Base-by-base conservation (phyloP, 2,113 vertebrate species). In the Carollia perspicillata region DNA sequence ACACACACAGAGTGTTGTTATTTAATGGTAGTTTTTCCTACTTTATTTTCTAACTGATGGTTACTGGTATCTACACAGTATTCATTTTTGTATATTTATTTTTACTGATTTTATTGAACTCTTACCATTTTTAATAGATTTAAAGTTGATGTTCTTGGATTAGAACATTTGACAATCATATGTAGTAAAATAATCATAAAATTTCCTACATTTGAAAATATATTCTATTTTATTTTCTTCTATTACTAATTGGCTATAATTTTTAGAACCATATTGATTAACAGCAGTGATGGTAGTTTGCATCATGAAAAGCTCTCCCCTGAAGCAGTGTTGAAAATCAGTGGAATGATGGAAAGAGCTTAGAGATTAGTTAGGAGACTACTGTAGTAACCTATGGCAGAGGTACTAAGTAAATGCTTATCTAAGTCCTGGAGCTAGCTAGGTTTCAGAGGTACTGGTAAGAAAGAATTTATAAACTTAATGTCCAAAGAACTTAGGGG, bases 41-140 rank as follows among this genome's bases (percentile, higher is more conserved):
- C 75, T 80, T 89, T 74, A 91, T 91, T 84, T 80, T 88, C 65
- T 84, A 91, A 63, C 35, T n/a, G 17, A 58, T 72, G 30, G 81
- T 72, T 96, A 69, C 42, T 72, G 17, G 0, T 87, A 89, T 37
- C 66, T 86, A 53, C 35, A 63, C 8, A 14, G 40, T 63, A 69
- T 94, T 86, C n/a, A 69, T 60, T 85, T 84, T 80, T 84, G 8
- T 33, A 51, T 37, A 28, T 74, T 75, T 87, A 87, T 63, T 89
- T 93, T 81, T 89, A 84, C 30, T 79, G 8, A 68, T 20, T 35
- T 74, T 58, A 83, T 11, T 95, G 58, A 89, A 86, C 37, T 72
- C 65, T 35, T 68, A 65, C 30, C 84, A 92, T 51, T 81, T 74
- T 92, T 72, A 89, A 69, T 47, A 65, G 58, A 23, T 51, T 89